Base-by-base conservation (phyloP, 2,888 invertebrate species). In the Podabrus alpinus region DNA sequence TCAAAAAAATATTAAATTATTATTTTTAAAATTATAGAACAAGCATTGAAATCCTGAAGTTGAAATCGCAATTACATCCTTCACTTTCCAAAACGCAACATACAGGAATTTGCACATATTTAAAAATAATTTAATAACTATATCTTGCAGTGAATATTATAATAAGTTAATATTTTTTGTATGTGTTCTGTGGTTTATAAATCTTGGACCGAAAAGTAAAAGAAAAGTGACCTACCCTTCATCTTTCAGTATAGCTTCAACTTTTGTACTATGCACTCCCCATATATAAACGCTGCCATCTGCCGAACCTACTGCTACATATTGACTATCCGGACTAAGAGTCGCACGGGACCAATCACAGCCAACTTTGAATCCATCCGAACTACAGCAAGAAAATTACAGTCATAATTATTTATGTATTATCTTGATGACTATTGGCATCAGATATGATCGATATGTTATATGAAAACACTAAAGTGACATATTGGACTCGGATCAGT, bases 251-350 rank as follows among this genome's bases (percentile, higher is more conserved):
- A 93, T 90, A 3, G 92, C 90, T 84, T 96, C 95, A 21, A 96
- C 89, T 84, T 92, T 92, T 70, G 93, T 92, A 60, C 93, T 92
- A 72, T 90, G 88, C 24, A 94, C 92, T 86, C 95, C 95, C 98
- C 99, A 99, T 66, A 99, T 92, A 86, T 93, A 98, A 69, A 97
- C 92, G 15, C 93, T 91, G 21, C 99, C 98, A 88, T 99, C 98
- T 0, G 93, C 91, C 9, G 97, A 96, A 29, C 99, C 99, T 69
- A 95, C 97, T 9, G 97, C 93, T 67, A 97, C 92, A 86, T 96
- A 94, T 79, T 94, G 92, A 9, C 94, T 96, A 86, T 95, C 95
- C 45, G 97, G 96, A 83, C 97, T 97, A 87, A 98, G 97, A 68
- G 94, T 92, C 13, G 97, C 97, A 82, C 98, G 90, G 25, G 96